phyloP scores from a whole-genome alignment of 1,140 invertebrate species.

The Trachymyrmex cornetzi region DNA sequence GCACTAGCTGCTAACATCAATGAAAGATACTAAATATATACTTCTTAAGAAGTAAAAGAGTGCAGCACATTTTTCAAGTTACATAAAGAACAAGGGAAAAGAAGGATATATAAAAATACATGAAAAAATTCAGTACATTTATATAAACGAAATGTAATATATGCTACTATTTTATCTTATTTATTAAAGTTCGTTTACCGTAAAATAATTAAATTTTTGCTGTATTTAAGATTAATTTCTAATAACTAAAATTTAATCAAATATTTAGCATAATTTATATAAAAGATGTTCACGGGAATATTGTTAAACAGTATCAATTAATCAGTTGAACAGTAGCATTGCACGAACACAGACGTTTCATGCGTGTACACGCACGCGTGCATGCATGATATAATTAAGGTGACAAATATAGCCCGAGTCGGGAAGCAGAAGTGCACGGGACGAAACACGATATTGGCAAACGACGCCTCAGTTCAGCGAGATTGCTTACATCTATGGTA shows the following conservation, averaged over 20 bases:
- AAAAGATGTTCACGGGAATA: not conserved
- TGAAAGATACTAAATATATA: not conserved
- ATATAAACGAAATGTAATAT: not conserved
- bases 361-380: not conserved
- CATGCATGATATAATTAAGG: slow-evolving; percentile 44
- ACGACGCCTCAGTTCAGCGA: slow-evolving; percentile 69
- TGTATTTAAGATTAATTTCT: not conserved
- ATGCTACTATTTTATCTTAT: not conserved
- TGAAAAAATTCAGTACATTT: not conserved
- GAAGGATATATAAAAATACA: not conserved
- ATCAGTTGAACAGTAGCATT: not conserved
- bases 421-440: slow-evolving; percentile 20
- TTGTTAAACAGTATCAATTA: not conserved
- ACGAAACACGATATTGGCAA: slow-evolving; percentile 61
- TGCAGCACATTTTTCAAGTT: not conserved
- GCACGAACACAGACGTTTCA: not conserved
- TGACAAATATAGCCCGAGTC: slow-evolving; percentile 54
- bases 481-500: slow-evolving; percentile 80
- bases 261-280: not conserved
- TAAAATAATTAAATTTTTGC: not conserved
- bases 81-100: not conserved
- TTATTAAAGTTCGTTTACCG: not conserved
- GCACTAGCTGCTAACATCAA: not conserved
- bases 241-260: not conserved
- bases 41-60: slow-evolving; percentile 2